phyloP scores from a whole-genome alignment of 2,797 vertebrate genomes.

The Strix occidentalis region DNA sequence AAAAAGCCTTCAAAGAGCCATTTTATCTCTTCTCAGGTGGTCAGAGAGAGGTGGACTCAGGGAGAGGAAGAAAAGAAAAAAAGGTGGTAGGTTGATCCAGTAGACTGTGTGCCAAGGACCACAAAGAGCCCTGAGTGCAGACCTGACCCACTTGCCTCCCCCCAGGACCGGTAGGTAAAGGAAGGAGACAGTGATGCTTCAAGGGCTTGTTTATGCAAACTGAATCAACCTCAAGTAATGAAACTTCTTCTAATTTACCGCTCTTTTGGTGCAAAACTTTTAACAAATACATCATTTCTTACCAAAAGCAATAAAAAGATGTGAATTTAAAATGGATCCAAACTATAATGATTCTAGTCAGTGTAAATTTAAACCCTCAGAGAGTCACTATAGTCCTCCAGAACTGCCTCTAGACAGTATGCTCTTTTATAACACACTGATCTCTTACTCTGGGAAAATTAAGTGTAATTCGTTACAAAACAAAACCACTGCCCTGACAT shows the following conservation, averaged over 20 bases:
- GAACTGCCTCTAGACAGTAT: not conserved
- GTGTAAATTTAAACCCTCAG: not conserved
- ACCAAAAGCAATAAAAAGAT: not conserved
- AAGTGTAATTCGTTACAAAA: slow-evolving; percentile 1
- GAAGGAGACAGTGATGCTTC: not conserved
- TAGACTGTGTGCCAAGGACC: not conserved
- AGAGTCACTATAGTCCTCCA: not conserved
- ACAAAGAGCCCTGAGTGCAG: not conserved
- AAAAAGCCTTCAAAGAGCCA: not conserved
- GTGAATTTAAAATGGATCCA: not conserved
- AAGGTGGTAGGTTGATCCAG: not conserved
- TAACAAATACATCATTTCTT: not conserved
- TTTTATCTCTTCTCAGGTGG: not conserved
- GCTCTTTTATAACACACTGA: not conserved
- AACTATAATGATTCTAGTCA: not conserved
- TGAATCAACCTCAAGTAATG: not conserved
- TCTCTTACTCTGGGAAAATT: not conserved
- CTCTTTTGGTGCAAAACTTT: not conserved
- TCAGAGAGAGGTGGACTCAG: not conserved
- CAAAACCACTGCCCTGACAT: not conserved
- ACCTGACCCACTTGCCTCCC: not conserved
- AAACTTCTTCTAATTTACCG: not conserved
- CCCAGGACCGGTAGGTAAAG: not conserved
- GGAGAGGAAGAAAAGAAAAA: not conserved
- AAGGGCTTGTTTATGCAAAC: not conserved